Conservation (phyloP, 2,113 vertebrate species). For the Sinocyclocheilus anophthalmus region DNA sequence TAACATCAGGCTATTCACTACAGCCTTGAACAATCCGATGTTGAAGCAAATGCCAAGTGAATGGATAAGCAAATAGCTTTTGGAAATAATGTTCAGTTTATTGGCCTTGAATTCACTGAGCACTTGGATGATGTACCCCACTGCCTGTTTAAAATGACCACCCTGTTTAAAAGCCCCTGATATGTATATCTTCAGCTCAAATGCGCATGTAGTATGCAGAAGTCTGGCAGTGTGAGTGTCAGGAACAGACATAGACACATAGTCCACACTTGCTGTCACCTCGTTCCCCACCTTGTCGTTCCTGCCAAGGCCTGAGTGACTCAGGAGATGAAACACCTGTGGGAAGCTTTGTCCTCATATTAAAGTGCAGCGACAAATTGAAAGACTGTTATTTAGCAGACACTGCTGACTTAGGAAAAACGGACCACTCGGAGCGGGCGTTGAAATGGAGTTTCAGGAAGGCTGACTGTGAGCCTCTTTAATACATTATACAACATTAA, state of each 20-base stretch:
- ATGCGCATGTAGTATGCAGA: neutral
- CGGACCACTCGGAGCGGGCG: slow-evolving; percentile 57
- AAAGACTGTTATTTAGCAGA: slow-evolving; percentile 71
- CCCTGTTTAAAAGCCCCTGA: slow-evolving; percentile 1
- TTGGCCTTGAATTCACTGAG: slow-evolving; percentile 24
- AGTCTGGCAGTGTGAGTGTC: slow-evolving; percentile 19
- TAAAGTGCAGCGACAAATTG: slow-evolving; percentile 68
- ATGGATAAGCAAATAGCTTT: slow-evolving; percentile 15
- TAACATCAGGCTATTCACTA: slow-evolving; percentile 18
- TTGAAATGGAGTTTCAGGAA: slow-evolving; percentile 71
- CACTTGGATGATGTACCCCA: slow-evolving; percentile 17
- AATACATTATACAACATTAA: slow-evolving; percentile 71
- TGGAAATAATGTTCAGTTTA: slow-evolving; percentile 20
- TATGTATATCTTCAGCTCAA: slow-evolving; percentile 10
- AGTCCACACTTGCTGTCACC: slow-evolving; percentile 53
- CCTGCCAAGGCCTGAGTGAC: slow-evolving; percentile 66
- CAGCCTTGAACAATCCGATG: slow-evolving; percentile 11
- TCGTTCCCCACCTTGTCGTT: slow-evolving; percentile 63
- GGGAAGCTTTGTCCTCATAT: slow-evolving; percentile 69
- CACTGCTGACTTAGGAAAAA: slow-evolving; percentile 76
- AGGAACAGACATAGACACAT: slow-evolving; percentile 32
- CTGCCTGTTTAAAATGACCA: neutral
- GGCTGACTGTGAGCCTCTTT: slow-evolving; percentile 58
- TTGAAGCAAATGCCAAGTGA: slow-evolving; percentile 13
- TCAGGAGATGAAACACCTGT: slow-evolving; percentile 71